Evolutionary conservation across 2,797 vertebrate species (phyloP), one percentile per base, ranked within the genome.

Genomic region (Betta splendens): DNA sequence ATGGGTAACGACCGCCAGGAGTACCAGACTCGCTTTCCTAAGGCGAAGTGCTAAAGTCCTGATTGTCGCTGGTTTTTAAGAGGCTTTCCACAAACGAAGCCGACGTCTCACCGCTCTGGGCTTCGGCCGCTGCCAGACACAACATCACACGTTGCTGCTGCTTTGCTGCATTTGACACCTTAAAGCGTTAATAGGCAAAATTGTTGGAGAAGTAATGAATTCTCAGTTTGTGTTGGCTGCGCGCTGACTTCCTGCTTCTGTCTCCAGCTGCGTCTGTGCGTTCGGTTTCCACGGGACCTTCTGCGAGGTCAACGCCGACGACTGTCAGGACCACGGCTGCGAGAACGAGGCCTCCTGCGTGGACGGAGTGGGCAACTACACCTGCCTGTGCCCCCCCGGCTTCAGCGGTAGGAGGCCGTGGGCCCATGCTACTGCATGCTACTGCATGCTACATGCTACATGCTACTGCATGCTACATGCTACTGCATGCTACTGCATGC

Each of bases 281-380:
- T 72, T 65, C 0, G 96, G 96, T 43, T 98, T 97, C 5, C 92
- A 95, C 49, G 96, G 95, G 0, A 85, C 62, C 0, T 93, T 88
- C 45, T 98, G 97, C 43, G 88, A 57, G 10, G 42, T 89, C 16
- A 85, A 94, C 65, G 77, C 82, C 0, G 90, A 97, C 2, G 93
- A 95, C 79, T 99, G 97, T 54, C 86, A 92, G 82, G 93, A 92
- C 58, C 92, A 94, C 0, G 83, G 88, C 22, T 98, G 97, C 15
- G 84, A 94, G 85, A 97, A 95, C 0, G 93, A 93, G 6, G 96
- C 93, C 61, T 91, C 91, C 69, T 99, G 97, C 11, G 25, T 94
- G 17, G 94, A 94, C 0, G 83, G 92, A 13, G 73, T 92, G 7
- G 89, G 91, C 68, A 95, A 92, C 87, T 97, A 96, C 89, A 94